These are phyloP conservation scores for Siderastrea siderea DNA, from an alignment of 92 coral and sea anemone genomes.

Conservation along the genomic window DNA sequence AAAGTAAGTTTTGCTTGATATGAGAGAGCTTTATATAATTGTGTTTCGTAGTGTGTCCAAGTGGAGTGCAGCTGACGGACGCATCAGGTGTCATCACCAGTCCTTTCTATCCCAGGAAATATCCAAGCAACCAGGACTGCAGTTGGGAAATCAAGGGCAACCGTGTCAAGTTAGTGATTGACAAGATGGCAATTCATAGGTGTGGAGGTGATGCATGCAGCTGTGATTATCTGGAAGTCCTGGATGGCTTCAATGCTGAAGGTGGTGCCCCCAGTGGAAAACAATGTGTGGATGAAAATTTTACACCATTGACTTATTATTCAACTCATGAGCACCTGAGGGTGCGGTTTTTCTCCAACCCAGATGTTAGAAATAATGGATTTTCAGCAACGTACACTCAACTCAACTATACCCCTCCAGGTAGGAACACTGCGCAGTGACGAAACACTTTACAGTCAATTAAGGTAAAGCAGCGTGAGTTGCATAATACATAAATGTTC, in stretches of 20 bases:
- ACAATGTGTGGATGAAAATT: not conserved
- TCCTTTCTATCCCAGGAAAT: not conserved
- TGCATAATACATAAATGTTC: not conserved
- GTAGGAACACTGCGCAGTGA: not conserved
- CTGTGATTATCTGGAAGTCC: conserved; percentile 12
- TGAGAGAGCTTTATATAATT: not conserved
- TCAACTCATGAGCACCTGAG: conserved; percentile 3
- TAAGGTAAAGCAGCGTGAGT: not conserved
- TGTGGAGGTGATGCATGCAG: not conserved
- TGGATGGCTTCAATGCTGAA: not conserved
- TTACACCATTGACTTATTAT: not conserved
- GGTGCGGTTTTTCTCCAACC: not conserved
- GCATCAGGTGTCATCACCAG: conserved; percentile 18
- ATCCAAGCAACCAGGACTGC: conserved; percentile 11
- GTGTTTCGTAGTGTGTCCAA: conserved; percentile 20
- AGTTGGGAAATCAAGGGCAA: conserved; percentile 18
- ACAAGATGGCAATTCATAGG: not conserved
- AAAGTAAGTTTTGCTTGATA: too few species aligned
- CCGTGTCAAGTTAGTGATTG: conserved; percentile 8
- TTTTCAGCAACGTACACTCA: conserved; percentile 19
- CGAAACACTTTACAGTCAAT: not conserved
- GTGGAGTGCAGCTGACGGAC: not conserved
- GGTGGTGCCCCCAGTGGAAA: not conserved
- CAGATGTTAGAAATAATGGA: not conserved
- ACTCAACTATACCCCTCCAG: conserved; percentile 13